Base-by-base conservation (phyloP, 2,888 invertebrate species). In the Stenodema calcarata region DNA sequence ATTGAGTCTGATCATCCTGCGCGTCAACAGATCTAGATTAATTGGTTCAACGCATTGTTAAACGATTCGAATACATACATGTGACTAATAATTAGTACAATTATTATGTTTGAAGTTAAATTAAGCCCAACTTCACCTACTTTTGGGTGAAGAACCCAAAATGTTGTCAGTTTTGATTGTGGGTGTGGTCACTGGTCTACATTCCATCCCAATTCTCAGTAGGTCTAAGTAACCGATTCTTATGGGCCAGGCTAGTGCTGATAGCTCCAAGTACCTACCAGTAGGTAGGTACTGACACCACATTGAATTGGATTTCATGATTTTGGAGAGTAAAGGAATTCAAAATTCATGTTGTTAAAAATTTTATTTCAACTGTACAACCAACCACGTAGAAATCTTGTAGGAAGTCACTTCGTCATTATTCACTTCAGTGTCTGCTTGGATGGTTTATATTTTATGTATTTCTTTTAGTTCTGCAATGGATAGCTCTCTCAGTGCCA, bases 401-500 rank as follows among this genome's bases (percentile, higher is more conserved):
- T 16, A 1, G 44, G 11, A 14, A 1, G 16, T 44, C 1, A 44
- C 44, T 44, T 44, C 9, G 14, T 14, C 11, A 2, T 44, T 6
- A 44, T 1, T 44, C 1, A 4, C n/a, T 4, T 50, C 16, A 4
- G 16, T 50, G 0, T 35, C 35, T 50, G n/a, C 4, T 16, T 50
- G 6, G n/a, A 50, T 18, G 16, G 16, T n/a, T 14, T 50, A 50
- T n/a, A 44, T 42, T 69, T 9, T 4, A 16, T 70, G 0, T 14
- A 23, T 70, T 14, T n/a, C 4, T 73, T 73, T 18, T 35, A 73
- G 73, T 9, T 78, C 41, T 18, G 14, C 16, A 16, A 84, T 84
- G 84, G 84, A 84, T 18, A 84, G 73, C 30, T 84, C 84, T 42
- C 84, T 84, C 44, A 93, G 93, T 88, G 96, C 96, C 4, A 95